Evolutionary conservation across 2,888 invertebrate species (phyloP).

Genomic region (Molanna angustata): DNA sequence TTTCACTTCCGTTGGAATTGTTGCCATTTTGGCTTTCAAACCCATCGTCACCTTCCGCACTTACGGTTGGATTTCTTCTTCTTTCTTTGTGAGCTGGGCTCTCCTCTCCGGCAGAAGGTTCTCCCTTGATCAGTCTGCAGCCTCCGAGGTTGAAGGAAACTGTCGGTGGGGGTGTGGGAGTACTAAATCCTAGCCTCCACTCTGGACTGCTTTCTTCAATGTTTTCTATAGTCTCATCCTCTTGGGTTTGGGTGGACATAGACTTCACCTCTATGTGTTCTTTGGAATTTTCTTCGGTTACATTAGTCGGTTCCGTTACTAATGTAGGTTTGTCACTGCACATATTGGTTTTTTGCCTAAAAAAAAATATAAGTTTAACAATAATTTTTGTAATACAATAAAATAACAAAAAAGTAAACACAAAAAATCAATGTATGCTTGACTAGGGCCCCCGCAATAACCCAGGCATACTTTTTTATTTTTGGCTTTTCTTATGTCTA

Average conservation of each 20-base stretch:
- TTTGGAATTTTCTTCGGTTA: background rate
- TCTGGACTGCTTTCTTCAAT: slow-evolving; percentile 6
- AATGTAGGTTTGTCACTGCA: background rate
- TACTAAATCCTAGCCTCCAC: slow-evolving; percentile 15
- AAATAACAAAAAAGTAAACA: too few relatives aligned
- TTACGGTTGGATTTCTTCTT: slow-evolving; percentile 8
- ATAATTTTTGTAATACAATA: too few relatives aligned
- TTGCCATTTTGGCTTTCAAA: slow-evolving; percentile 84
- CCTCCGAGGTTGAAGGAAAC: slow-evolving; percentile 25
- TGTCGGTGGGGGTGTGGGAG: slow-evolving; percentile 24
- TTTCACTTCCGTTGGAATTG: slow-evolving; percentile 66
- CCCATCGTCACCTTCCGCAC: slow-evolving; percentile 68
- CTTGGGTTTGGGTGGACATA: slow-evolving; percentile 13
- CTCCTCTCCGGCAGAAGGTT: slow-evolving; percentile 19
- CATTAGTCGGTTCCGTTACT: background rate
- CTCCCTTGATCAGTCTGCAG: slow-evolving; percentile 5
- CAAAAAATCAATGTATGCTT: too few relatives aligned
- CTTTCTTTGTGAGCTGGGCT: slow-evolving; percentile 14
- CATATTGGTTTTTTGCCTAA: slow-evolving; percentile 16
- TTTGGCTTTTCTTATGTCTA: too few relatives aligned
- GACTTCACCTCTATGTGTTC: background rate
- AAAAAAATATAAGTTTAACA: too few relatives aligned
- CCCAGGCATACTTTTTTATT: too few relatives aligned
- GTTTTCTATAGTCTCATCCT: background rate
- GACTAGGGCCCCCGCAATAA: too few relatives aligned